A percentile compares a stretch with the other conserved stretches of the same genome.
phyloP scores from a whole-genome alignment of 2,113 vertebrate species.

The Salminus brasiliensis region DNA sequence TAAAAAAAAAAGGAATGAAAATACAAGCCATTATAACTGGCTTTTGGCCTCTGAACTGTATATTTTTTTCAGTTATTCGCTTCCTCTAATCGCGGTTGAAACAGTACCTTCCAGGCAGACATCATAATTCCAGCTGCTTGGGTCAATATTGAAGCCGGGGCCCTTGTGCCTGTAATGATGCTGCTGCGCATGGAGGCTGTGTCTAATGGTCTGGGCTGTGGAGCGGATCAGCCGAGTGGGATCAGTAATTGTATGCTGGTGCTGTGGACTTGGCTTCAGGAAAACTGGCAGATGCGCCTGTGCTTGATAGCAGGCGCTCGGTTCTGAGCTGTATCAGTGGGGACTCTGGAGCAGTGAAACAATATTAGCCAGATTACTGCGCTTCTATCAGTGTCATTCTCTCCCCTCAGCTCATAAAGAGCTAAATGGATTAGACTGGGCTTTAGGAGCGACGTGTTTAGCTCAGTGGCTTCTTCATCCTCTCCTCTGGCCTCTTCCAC shows the following conservation, averaged over 20 bases:
- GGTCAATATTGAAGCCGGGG: not conserved
- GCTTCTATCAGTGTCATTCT: conserved; percentile 27
- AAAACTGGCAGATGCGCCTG: conserved; percentile 28
- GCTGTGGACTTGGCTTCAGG: conserved; percentile 32
- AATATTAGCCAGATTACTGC: conserved; percentile 40
- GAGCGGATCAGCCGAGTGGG: conserved; percentile 15
- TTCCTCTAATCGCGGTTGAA: not conserved
- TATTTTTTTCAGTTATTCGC: not conserved
- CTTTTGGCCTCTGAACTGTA: conserved; percentile 2
- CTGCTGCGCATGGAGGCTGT: conserved; percentile 11
- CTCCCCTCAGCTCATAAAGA: conserved; percentile 41
- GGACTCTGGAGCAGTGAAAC: conserved; percentile 34
- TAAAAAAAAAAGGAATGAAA: not conserved
- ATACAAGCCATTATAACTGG: not conserved
- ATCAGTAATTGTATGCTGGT: conserved; percentile 43
- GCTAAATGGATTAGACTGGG: conserved; percentile 35
- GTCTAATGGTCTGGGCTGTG: conserved; percentile 24
- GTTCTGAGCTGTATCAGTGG: conserved; percentile 38
- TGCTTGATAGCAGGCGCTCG: conserved; percentile 28
- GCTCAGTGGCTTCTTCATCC: not conserved
- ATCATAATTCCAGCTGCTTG: conserved; percentile 2
- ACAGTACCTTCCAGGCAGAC: not conserved
- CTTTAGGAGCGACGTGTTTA: conserved; percentile 18
- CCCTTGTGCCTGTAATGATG: conserved; percentile 7
- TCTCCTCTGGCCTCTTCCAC: not conserved